phyloP scores from a whole-genome alignment of 2,113 vertebrate genomes.

The Sinosuthora webbiana region DNA sequence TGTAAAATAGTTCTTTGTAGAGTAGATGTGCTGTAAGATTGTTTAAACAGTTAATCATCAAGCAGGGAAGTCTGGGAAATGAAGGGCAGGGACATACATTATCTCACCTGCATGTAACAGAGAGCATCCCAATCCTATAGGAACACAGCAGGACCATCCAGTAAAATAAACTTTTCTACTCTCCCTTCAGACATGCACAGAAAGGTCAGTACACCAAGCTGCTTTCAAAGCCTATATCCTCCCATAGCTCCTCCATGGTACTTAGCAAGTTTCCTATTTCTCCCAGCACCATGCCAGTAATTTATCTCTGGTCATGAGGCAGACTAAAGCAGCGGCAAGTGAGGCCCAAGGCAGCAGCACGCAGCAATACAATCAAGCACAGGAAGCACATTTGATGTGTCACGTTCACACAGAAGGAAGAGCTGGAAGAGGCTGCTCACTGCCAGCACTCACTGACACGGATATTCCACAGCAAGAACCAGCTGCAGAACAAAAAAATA shows the following conservation, averaged over 20 bases:
- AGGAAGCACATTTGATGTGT: constrained; percentile 30
- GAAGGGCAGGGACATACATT: not conserved
- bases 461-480: constrained; percentile 32
- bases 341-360: not conserved
- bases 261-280: not conserved
- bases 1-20: not conserved
- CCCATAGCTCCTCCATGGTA: not conserved
- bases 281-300: not conserved
- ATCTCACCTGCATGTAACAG: not conserved
- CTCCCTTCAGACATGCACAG: not conserved
- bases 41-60: not conserved
- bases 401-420: not conserved
- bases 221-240: not conserved
- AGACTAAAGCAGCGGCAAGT: not conserved
- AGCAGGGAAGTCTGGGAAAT: not conserved
- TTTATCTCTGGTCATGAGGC: not conserved
- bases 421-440: constrained; percentile 1
- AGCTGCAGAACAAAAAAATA: not conserved
- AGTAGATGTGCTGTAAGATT: not conserved
- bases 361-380: not conserved
- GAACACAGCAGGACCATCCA: not conserved
- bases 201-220: not conserved
- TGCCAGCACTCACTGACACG: not conserved
- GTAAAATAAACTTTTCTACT: not conserved
- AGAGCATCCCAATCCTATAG: not conserved